Conservation (phyloP, 2,113 vertebrate species). For the Chitala chitala region DNA sequence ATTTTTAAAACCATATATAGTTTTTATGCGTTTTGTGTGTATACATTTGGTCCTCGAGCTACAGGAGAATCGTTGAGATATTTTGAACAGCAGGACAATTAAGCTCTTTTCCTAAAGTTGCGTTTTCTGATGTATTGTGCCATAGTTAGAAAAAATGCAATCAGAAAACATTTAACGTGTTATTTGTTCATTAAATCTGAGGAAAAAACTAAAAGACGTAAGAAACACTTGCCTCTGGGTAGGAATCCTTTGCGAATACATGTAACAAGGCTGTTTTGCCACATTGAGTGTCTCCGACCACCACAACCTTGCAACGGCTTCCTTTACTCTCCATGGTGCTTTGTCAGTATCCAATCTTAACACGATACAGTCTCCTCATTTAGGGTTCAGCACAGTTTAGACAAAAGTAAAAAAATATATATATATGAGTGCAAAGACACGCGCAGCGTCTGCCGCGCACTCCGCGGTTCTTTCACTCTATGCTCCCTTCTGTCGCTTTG, state of each 20-base stretch:
- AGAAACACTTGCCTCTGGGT: constrained; percentile 72
- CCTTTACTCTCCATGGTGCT: constrained; percentile 74
- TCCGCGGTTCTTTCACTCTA: neutral
- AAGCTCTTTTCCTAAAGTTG: neutral
- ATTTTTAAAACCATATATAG: no score
- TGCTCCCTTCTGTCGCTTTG: neutral
- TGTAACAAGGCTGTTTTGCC: constrained; percentile 89
- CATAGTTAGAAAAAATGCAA: neutral
- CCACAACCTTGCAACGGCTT: constrained; percentile 84
- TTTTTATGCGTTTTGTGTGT: no score
- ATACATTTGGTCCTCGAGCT: no score
- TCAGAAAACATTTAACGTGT: neutral
- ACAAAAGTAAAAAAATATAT: neutral
- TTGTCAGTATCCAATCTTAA: constrained; percentile 34
- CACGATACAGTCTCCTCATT: constrained; percentile 44
- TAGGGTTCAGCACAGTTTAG: constrained; percentile 23
- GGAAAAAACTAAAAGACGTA: neutral
- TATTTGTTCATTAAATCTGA: no score
- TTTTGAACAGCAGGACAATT: no score
- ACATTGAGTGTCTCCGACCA: constrained; percentile 86
- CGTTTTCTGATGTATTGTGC: neutral
- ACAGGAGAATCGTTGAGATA: no score
- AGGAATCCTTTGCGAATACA: constrained; percentile 90
- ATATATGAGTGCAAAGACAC: neutral
- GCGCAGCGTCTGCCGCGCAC: neutral